A percentile compares a stretch with the other conserved stretches of the same genome.
These are phyloP conservation scores for Pseudoatta argentina DNA, from an alignment of 1,140 invertebrate species.

Conservation along the genomic window DNA sequence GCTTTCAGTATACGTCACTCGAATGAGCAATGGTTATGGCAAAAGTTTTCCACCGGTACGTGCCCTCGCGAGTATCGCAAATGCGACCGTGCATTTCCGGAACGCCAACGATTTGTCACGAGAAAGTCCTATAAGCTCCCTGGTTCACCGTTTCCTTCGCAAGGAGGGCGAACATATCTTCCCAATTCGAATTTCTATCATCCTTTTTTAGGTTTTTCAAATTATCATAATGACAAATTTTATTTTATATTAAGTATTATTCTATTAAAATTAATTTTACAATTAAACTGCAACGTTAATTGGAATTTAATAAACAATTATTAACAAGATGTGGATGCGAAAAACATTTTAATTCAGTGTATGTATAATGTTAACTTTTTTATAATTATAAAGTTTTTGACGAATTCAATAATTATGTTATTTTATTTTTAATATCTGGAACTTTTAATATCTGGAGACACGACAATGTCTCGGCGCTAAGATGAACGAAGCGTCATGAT, in stretches of 20 bases:
- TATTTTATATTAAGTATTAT: neutral
- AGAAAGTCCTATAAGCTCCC: conserved; percentile 51
- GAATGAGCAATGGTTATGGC: conserved; percentile 77
- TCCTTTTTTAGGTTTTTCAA: neutral
- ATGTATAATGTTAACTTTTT: no score
- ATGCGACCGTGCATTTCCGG: conserved; percentile 61
- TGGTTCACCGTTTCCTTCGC: conserved; percentile 29
- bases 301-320: no score
- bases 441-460: no score
- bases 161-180: conserved; percentile 6
- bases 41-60: conserved; percentile 69
- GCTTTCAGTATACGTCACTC: conserved; percentile 70
- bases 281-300: neutral
- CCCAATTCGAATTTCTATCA: conserved; percentile 44
- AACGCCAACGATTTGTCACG: conserved; percentile 71
- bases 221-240: neutral
- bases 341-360: no score
- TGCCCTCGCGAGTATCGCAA: conserved; percentile 62
- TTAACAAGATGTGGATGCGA: no score
- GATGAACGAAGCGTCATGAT: no score
- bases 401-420: no score
- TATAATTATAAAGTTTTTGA: no score
- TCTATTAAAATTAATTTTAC: neutral
- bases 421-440: no score
- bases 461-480: no score